phyloP scores from a whole-genome alignment of 2,888 invertebrate genomes.

The Macaria liturata region DNA sequence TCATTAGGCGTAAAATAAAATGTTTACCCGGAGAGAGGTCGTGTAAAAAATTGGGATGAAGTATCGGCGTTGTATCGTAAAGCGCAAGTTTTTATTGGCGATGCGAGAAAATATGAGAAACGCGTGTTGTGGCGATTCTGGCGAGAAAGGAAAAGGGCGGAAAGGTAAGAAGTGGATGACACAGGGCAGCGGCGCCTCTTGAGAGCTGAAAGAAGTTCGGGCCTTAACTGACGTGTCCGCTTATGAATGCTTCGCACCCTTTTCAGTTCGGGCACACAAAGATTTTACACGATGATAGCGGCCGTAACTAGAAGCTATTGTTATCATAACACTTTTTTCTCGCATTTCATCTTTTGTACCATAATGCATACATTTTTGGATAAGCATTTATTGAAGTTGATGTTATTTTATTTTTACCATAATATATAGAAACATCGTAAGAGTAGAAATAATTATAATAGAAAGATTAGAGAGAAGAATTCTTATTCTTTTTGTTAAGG shows the following conservation, averaged over 20 bases:
- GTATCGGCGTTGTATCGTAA: constrained; percentile 45
- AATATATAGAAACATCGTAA: too few species aligned
- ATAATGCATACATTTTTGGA: not conserved
- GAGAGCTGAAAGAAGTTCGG: constrained; percentile 71
- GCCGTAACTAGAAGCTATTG: constrained; percentile 50
- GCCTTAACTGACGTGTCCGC: constrained; percentile 66
- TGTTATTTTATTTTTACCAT: too few species aligned
- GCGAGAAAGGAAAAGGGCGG: constrained; percentile 44
- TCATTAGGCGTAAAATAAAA: constrained; percentile 41
- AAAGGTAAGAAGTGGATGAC: constrained; percentile 65
- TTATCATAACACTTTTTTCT: constrained; percentile 37
- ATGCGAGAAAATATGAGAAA: constrained; percentile 46
- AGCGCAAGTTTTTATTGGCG: constrained; percentile 44
- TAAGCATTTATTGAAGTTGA: too few species aligned
- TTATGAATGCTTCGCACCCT: constrained; percentile 69
- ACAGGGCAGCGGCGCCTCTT: constrained; percentile 60
- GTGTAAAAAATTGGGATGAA: constrained; percentile 38
- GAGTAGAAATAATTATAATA: too few species aligned
- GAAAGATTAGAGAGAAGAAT: too few species aligned
- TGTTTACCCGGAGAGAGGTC: constrained; percentile 33
- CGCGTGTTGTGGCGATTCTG: constrained; percentile 50
- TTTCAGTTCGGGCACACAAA: constrained; percentile 49
- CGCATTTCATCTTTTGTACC: constrained; percentile 34
- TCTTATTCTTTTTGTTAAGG: too few species aligned
- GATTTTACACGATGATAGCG: constrained; percentile 53